Base-by-base conservation (phyloP, 2,888 invertebrate genomes). In the Diabrotica balteata region DNA sequence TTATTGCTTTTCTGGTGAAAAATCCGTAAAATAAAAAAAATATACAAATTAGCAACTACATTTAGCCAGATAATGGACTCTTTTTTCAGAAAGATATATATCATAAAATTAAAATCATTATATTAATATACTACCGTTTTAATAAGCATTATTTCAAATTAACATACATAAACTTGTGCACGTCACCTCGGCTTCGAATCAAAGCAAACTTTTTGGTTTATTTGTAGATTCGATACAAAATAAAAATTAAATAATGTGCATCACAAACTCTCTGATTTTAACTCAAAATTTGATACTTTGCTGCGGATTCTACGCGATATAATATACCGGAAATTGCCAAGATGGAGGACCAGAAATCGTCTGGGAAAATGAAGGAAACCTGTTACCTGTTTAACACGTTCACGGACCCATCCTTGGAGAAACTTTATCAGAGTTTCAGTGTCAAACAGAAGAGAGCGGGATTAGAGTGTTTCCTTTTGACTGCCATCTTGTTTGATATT, bases 401-500 rank as follows among this genome's bases (percentile, higher is more conserved):
- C 80, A 85, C 88, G 47, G 90, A 89, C 77, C 85, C 87, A 8
- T 88, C 90, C 60, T 85, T 92, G 72, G 91, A 92, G 79, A 87
- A 87, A 76, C 86, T 92, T 7, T 93, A 92, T 80, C 90, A 90
- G 74, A 89, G 89, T 70, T 92, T 92, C 82, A 90, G 90, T 77
- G 86, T 90, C 55, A 90, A 91, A 77, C 92, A 92, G 80, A 89
- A 91, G 77, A 87, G 91, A 58, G 88, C 89, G 57, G 92, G 91
- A 46, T 84, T 92, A 53, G 88, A 89, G 80, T 90, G 90, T 82
- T 92, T 91, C 82, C 85, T 91, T 17, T 83, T 89, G 50, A 88
- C 90, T 61, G 89, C 90, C 59, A 85, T 91, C n/a, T 83, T 91
- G 62, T 90, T 90, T 82, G 90, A 90, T 77, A 81, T 88, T 54